Percentiles rank a stretch among this genome's conserved stretches.
Evolutionary conservation across 92 coral and sea anemone species (phyloP).

Genomic region (Blastomussa wellsi): DNA sequence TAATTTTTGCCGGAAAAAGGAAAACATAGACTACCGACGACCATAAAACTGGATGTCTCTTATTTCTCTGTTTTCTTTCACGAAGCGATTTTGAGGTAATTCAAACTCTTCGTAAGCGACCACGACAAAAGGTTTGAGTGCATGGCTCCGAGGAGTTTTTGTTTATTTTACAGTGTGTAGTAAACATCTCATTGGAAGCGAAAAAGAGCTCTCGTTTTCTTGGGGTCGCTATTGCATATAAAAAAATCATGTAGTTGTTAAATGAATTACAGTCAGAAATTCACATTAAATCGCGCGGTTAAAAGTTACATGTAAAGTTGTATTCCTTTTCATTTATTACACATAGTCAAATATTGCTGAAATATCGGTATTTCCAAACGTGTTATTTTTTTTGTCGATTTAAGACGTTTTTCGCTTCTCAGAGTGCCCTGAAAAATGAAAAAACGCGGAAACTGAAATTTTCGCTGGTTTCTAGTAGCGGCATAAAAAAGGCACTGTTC

Average conservation of each 20-base stretch:
- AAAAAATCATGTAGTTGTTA: background rate
- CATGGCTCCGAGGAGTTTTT: background rate
- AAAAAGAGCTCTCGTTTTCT: background rate
- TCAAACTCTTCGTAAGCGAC: background rate
- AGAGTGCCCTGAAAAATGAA: background rate
- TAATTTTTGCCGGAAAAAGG: background rate
- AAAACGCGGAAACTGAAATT: slow-evolving; percentile 16
- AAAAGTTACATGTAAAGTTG: background rate
- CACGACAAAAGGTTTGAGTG: background rate
- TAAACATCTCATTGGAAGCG: background rate
- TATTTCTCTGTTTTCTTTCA: background rate
- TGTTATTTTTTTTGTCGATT: background rate
- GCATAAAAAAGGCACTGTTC: background rate
- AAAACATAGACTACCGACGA: background rate
- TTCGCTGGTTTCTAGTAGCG: background rate
- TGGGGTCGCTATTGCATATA: background rate
- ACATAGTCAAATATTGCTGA: background rate
- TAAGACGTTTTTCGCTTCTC: background rate
- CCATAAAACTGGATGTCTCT: background rate
- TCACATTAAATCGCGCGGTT: background rate
- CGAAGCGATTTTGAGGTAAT: background rate
- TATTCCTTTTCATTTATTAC: background rate
- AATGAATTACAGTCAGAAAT: background rate
- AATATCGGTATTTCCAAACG: background rate
- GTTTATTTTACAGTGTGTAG: background rate